A percentile compares a stretch with the other conserved stretches of the same genome.
phyloP scores from a whole-genome alignment of 2,888 invertebrate genomes.

The Limulus polyphemus region DNA sequence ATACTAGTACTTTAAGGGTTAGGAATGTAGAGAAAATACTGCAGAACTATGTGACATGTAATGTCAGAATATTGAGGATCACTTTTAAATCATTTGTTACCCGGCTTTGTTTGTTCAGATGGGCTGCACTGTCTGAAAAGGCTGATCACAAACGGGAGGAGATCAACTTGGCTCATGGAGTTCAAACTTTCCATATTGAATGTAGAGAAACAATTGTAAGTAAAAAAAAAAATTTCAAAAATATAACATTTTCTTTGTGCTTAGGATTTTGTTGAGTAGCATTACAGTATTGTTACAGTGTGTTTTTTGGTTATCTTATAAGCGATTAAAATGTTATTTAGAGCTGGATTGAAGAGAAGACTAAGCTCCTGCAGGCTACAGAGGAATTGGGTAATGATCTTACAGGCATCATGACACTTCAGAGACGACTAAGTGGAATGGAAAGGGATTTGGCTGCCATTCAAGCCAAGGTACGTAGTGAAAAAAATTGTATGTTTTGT shows the following conservation, averaged over 20 bases:
- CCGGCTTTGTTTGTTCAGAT: conserved; percentile 31
- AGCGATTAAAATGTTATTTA: conserved; percentile 21
- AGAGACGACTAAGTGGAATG: conserved; percentile 92
- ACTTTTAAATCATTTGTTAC: too few relatives aligned
- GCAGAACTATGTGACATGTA: too few relatives aligned
- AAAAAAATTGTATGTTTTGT: too few relatives aligned
- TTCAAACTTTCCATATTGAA: conserved; percentile 99
- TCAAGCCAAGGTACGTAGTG: conserved; percentile 58
- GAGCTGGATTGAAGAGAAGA: conserved; percentile 98
- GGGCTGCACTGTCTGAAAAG: conserved; percentile 65
- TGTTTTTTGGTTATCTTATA: neutral
- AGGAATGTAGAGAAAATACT: too few relatives aligned
- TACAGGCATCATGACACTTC: conserved; percentile 81
- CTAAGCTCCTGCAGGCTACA: conserved; percentile 91
- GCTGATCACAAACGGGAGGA: conserved; percentile 94
- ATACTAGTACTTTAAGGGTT: too few relatives aligned
- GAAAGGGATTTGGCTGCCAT: conserved; percentile 98
- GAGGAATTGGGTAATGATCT: conserved; percentile 98
- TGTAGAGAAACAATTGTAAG: conserved; percentile 82
- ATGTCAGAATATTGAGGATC: too few relatives aligned
- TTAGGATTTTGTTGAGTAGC: too few relatives aligned
- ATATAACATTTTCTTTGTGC: too few relatives aligned
- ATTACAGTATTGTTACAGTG: too few relatives aligned
- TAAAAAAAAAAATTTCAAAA: neutral
- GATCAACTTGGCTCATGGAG: conserved; percentile 87